phyloP scores from a whole-genome alignment of 1,140 invertebrate species.

The Magallana ariakensis region DNA sequence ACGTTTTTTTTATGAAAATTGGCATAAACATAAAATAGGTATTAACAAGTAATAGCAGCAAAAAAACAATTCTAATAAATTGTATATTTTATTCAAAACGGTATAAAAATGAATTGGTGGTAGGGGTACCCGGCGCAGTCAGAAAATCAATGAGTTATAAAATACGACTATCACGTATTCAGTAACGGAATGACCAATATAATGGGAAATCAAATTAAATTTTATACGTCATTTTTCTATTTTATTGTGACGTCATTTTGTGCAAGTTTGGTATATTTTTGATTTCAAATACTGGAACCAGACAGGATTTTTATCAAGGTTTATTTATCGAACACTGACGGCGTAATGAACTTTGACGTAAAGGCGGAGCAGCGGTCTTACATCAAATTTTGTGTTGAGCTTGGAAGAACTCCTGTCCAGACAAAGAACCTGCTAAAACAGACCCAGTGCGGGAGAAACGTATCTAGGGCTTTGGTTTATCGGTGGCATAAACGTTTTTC shows the following conservation, averaged over 20 bases:
- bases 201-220: not conserved
- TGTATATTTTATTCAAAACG: too few species aligned
- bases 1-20: too few species aligned
- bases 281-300: not conserved
- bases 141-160: too few species aligned
- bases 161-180: too few species aligned
- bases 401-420: constrained; percentile 9
- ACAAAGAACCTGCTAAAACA: not conserved
- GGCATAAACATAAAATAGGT: too few species aligned
- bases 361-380: not conserved
- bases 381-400: constrained; percentile 10
- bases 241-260: not conserved
- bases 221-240: not conserved
- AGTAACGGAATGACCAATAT: too few species aligned
- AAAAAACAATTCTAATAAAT: too few species aligned
- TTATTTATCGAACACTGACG: not conserved
- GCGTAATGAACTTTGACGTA: not conserved
- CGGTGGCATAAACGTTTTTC: constrained; percentile 13
- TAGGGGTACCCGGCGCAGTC: too few species aligned
- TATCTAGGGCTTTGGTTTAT: not conserved
- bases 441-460: not conserved
- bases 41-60: too few species aligned
- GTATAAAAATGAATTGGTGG: too few species aligned
- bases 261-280: not conserved
- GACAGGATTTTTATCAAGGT: not conserved